Conservation (phyloP, 1,140 invertebrate species). For the Drosophila suzukii region DNA sequence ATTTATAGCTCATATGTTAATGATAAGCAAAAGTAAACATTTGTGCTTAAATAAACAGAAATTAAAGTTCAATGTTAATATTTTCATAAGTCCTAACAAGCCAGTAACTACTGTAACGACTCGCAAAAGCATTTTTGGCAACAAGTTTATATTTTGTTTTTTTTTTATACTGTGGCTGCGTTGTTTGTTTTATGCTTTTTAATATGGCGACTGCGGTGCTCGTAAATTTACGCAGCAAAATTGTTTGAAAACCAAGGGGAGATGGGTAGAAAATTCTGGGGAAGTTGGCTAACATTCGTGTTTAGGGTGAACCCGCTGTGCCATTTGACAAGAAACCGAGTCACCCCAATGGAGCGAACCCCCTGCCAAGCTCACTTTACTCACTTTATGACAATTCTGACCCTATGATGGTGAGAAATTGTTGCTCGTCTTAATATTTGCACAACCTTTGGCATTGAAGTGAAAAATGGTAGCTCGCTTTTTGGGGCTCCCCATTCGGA, state of each 20-base stretch:
- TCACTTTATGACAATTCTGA: conserved; percentile 58
- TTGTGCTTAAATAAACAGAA: not conserved
- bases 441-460: conserved; percentile 31
- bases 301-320: conserved; percentile 40
- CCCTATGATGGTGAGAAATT: conserved; percentile 20
- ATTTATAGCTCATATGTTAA: not conserved
- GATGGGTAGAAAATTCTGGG: not conserved
- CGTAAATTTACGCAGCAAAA: conserved; percentile 68
- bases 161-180: conserved; percentile 11
- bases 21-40: not conserved
- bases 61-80: not conserved
- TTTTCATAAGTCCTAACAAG: not conserved
- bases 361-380: conserved; percentile 56
- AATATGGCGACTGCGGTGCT: conserved; percentile 70
- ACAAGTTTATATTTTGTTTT: conserved; percentile 36
- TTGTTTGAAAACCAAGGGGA: conserved; percentile 30
- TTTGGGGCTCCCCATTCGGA: not conserved
- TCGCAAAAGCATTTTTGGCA: conserved; percentile 28
- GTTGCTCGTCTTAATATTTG: conserved; percentile 44
- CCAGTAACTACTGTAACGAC: not conserved
- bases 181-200: conserved; percentile 73
- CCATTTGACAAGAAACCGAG: conserved; percentile 66
- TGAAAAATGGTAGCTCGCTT: conserved; percentile 13
- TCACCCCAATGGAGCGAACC: conserved; percentile 50
- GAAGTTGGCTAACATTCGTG: conserved; percentile 1